Conservation (phyloP, 2,888 invertebrate genomes). For the Lochmaea crataegi region DNA sequence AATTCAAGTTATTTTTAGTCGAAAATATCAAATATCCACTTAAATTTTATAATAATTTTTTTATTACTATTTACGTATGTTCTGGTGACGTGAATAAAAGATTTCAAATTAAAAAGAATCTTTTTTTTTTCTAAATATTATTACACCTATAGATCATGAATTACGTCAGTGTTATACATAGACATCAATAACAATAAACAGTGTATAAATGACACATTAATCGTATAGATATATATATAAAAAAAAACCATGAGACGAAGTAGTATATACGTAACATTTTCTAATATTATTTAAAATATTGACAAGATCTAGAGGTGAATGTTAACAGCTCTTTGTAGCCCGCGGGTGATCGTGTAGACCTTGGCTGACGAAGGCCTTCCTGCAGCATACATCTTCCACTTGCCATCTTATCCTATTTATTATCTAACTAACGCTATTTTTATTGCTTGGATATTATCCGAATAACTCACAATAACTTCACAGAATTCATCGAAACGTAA, state of each 20-base stretch:
- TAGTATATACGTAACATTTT: slow-evolving; percentile 24
- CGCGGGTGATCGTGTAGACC: slow-evolving; percentile 57
- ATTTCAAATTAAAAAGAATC: no score
- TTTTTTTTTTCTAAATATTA: no score
- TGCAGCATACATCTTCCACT: slow-evolving; percentile 58
- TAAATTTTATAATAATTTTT: no score
- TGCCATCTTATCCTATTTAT: slow-evolving; percentile 53
- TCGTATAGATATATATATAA: background rate
- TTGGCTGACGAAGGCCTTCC: slow-evolving; percentile 59
- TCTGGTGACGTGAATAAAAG: no score
- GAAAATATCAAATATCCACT: no score
- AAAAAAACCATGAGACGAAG: slow-evolving; percentile 26
- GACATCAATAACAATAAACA: slow-evolving; percentile 8
- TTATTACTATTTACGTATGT: no score
- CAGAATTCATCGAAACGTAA: slow-evolving; percentile 27
- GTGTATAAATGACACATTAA: slow-evolving; percentile 16
- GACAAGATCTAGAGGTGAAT: slow-evolving; percentile 50
- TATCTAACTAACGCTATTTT: slow-evolving; percentile 49
- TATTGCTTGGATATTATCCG: slow-evolving; percentile 42
- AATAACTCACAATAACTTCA: slow-evolving; percentile 45
- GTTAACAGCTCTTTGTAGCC: slow-evolving; percentile 48
- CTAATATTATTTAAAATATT: slow-evolving; percentile 37
- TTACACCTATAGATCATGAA: background rate
- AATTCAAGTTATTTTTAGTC: no score
- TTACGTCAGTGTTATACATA: slow-evolving; percentile 7